Percentiles rank a stretch among this genome's conserved stretches.
These are phyloP conservation scores for Hyles vespertilio DNA, from an alignment of 1,140 invertebrate genomes.

Conservation along the genomic window DNA sequence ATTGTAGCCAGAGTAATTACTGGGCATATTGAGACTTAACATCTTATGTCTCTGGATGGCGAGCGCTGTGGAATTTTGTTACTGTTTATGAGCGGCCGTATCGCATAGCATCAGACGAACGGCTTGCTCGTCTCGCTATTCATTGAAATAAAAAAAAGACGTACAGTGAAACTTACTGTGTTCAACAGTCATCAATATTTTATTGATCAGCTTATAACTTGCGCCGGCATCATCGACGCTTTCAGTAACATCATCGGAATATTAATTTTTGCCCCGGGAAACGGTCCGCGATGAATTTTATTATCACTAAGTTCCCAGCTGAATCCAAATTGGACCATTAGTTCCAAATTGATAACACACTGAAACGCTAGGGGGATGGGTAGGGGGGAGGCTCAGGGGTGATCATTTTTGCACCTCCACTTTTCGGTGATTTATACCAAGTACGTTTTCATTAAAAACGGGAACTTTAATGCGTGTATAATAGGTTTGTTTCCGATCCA, in stretches of 20 bases:
- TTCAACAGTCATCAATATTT: too few species aligned
- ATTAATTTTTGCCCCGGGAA: conserved; percentile 69
- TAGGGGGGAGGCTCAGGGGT: conserved; percentile 5
- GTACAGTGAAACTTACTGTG: too few species aligned
- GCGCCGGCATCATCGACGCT: conserved; percentile 34
- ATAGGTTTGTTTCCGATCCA: background rate
- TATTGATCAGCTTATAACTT: conserved; percentile 17
- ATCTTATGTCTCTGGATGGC: too few species aligned
- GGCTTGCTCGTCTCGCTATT: too few species aligned
- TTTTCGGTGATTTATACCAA: conserved; percentile 30
- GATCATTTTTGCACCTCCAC: conserved; percentile 21
- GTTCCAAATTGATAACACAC: conserved; percentile 62
- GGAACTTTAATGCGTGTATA: conserved; percentile 14
- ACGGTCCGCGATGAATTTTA: conserved; percentile 67
- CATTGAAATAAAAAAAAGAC: too few species aligned
- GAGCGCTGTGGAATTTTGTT: too few species aligned
- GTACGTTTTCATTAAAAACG: conserved; percentile 32
- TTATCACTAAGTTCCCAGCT: conserved; percentile 50
- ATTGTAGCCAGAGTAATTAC: too few species aligned
- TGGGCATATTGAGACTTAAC: too few species aligned
- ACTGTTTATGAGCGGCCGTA: too few species aligned
- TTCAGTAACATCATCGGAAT: conserved; percentile 68
- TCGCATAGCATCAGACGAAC: too few species aligned
- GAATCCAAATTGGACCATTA: conserved; percentile 70
- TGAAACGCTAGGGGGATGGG: conserved; percentile 11